Evolutionary conservation across 2,113 vertebrate species (phyloP), one percentile per base, ranked within the genome.

Genomic region (Ascaphus truei): DNA sequence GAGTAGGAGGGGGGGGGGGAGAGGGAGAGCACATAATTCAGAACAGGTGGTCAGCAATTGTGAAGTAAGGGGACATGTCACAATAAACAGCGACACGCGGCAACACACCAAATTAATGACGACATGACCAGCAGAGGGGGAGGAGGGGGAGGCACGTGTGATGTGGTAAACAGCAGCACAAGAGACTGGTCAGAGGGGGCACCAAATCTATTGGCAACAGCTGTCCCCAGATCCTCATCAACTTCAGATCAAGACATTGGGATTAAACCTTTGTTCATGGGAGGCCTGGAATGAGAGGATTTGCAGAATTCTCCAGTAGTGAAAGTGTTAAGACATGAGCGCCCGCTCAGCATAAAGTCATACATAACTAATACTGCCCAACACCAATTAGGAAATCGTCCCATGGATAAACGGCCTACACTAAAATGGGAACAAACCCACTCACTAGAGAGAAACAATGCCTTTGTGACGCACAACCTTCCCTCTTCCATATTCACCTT

Each of bases 21-120:
- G n/a, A 20, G 34, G 33, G 12, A 26, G 27, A 31, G n/a, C 27
- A 9, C 56, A 48, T 59, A 69, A 68, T 50, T 20, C 29, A 8
- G 39, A 56, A 45, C 66, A 69, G 66, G 55, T 69, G 66, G 66
- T 69, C 66, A 39, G 55, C 41, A 50, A 37, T 27, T n/a, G 59
- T 33, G 52, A 57, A 68, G 53, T 48, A 27, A 57, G 39, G 65
- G 53, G 65, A 59, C 29, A 39, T 59, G 63, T 66, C 63, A 66
- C 37, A 22, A 60, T 58, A 47, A 68, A 37, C 13, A 50, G 65
- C 30, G 31, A 59, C 53, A 68, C 53, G 39, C 37, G 43, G 55
- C 55, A 47, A 66, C 30, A 51, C 48, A 64, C 37, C 52, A 48
- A 64, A 37, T 64, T n/a, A 1, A 13, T 34, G 37, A 37, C 31